Base-by-base conservation (phyloP, 2,797 vertebrate genomes). In the Limosa lapponica region DNA sequence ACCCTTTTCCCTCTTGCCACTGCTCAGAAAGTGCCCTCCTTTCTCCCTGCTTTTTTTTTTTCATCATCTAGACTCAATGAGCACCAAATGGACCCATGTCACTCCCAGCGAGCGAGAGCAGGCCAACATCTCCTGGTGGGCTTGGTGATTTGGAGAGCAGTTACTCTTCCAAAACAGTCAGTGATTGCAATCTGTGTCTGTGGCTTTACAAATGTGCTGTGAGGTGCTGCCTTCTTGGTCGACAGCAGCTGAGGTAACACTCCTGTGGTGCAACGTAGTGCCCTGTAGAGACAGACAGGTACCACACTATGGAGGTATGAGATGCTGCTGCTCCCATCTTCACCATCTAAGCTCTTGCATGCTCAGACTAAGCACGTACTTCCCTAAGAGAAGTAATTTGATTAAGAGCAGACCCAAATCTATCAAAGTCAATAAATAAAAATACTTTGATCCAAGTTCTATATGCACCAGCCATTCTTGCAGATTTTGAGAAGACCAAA, bases 401-500 rank as follows among this genome's bases (percentile, higher is more conserved):
- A 44, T 79, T 58, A 57, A 66, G 11, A 55, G 58, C 32, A 78
- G 32, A 62, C 28, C 6, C 34, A 61, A 57, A 43, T 44, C 37
- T 69, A 57, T 43, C 37, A 32, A 55, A 61, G n/a, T 24, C 52
- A 74, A 58, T 69, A 82, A 79, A 57, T 36, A 46, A 48, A 79
- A 79, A 36, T 28, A 55, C 30, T 72, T 55, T 59, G n/a, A 34
- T 79, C 6, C 19, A 58, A 16, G 17, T 70, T 72, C 75, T 55
- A 2, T 22, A n/a, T 7, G 16, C 22, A 58, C 49, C 51, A 75
- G 52, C 39, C 17, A 13, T 46, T 44, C 67, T 66, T 92, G 49
- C 48, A 81, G 69, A 58, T 80, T 73, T 65, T 75, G 49, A 83
- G n/a, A 65, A 84, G 36, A 77, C 67, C 82, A 87, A 88, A 93